phyloP scores from a whole-genome alignment of 2,797 vertebrate genomes.

The Pseudopleuronectes americanus region DNA sequence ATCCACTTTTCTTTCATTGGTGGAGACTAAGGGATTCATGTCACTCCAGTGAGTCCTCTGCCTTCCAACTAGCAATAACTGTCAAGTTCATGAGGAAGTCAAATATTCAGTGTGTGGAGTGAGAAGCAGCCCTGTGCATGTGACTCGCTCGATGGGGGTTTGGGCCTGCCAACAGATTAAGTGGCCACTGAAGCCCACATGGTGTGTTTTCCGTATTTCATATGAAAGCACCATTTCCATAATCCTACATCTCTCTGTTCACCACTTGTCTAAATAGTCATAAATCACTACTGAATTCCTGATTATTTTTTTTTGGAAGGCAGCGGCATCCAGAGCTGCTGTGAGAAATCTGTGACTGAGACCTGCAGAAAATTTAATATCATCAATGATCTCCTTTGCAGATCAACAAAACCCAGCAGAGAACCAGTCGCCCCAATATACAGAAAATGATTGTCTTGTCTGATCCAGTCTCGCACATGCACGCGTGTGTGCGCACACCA shows the following conservation, averaged over 20 bases:
- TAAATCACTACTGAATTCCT: slow-evolving; percentile 89
- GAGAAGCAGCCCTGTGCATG: slow-evolving; percentile 69
- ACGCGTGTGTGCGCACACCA: slow-evolving; percentile 20
- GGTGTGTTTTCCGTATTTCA: slow-evolving; percentile 75
- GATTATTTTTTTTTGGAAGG: slow-evolving; percentile 80
- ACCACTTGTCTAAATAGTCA: slow-evolving; percentile 92
- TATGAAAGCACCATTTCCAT: slow-evolving; percentile 80
- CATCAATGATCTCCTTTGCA: slow-evolving; percentile 30
- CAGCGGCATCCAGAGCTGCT: slow-evolving; percentile 76
- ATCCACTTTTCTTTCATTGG: slow-evolving; percentile 33
- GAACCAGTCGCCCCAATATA: slow-evolving; percentile 11
- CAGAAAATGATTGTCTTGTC: slow-evolving; percentile 6
- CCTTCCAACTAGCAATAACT: slow-evolving; percentile 60
- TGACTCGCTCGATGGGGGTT: slow-evolving; percentile 35
- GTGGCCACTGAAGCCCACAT: slow-evolving; percentile 75
- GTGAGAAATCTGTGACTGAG: slow-evolving; percentile 75
- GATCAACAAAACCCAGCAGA: slow-evolving; percentile 30
- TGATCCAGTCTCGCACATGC: background rate
- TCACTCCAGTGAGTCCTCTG: slow-evolving; percentile 36
- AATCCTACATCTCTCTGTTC: slow-evolving; percentile 82
- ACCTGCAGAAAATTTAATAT: slow-evolving; percentile 49
- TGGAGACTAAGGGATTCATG: slow-evolving; percentile 40
- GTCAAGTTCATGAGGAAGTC: slow-evolving; percentile 74
- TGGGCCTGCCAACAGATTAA: slow-evolving; percentile 77
- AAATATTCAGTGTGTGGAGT: slow-evolving; percentile 69